A percentile compares a stretch with the other conserved stretches of the same genome.
These are phyloP conservation scores for Esox niger DNA, from an alignment of 2,113 vertebrate genomes.

Conservation along the genomic window DNA sequence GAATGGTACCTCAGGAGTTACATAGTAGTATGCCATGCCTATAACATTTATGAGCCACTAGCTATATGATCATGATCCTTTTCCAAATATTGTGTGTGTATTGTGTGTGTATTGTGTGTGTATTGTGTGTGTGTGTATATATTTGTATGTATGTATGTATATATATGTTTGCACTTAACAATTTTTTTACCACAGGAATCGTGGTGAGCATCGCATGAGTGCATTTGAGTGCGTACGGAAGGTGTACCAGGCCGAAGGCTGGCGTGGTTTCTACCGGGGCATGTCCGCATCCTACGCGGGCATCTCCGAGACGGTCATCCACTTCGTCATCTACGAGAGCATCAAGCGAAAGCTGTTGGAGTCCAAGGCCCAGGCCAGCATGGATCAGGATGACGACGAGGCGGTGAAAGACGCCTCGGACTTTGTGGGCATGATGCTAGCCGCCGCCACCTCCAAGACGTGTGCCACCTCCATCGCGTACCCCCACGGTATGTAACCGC, in stretches of 20 bases:
- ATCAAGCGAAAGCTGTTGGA: slow-evolving; percentile 91
- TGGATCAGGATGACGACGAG: slow-evolving; percentile 84
- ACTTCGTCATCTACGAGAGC: slow-evolving; percentile 98
- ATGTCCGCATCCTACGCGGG: slow-evolving; percentile 98
- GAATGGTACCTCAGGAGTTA: no score
- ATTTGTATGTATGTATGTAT: no score
- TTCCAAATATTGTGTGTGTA: background rate
- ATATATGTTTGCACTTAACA: background rate
- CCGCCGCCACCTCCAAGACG: slow-evolving; percentile 96
- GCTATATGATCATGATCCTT: no score
- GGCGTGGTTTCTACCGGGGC: slow-evolving; percentile 94
- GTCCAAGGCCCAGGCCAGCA: slow-evolving; percentile 76
- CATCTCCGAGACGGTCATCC: slow-evolving; percentile 98
- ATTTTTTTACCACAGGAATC: slow-evolving; percentile 72
- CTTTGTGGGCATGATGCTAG: slow-evolving; percentile 97
- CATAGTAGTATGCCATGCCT: no score
- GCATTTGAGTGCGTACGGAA: slow-evolving; percentile 88
- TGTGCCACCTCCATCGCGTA: slow-evolving; percentile 96
- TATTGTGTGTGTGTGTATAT: no score
- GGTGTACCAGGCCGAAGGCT: slow-evolving; percentile 90
- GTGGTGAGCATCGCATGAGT: slow-evolving; percentile 88
- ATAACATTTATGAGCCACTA: no score
- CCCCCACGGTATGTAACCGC: slow-evolving; percentile 83
- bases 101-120: no score
- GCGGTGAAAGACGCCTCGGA: slow-evolving; percentile 87